These are phyloP conservation scores for Xenopus tropicalis DNA, from an alignment of 2,113 vertebrate species.

Conservation along the genomic window DNA sequence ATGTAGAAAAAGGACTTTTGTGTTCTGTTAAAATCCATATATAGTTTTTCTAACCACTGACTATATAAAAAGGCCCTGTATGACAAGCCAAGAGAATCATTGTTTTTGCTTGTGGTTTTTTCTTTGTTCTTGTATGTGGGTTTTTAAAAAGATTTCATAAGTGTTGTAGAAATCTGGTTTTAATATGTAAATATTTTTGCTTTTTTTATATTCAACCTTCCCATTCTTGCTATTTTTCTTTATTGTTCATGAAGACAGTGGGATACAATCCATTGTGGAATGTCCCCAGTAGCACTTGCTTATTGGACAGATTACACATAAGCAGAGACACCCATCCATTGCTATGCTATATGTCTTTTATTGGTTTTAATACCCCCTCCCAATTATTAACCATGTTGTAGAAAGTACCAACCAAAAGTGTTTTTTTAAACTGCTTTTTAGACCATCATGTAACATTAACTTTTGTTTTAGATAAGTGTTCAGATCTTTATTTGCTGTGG, in stretches of 20 bases:
- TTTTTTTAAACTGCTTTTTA: constrained; percentile 67
- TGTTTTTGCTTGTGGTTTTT: too few relatives aligned
- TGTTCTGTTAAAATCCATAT: constrained; percentile 78
- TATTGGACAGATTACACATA: constrained; percentile 47
- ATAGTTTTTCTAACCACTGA: constrained; percentile 84
- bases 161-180: constrained; percentile 73
- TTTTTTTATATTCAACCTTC: constrained; percentile 60
- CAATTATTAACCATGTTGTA: constrained; percentile 71
- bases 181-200: constrained; percentile 70
- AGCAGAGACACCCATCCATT: constrained; percentile 58
- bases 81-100: constrained; percentile 63
- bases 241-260: constrained; percentile 62
- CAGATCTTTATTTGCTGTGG: constrained; percentile 32
- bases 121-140: too few relatives aligned
- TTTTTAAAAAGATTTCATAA: constrained; percentile 41
- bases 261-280: constrained; percentile 45
- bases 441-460: constrained; percentile 69
- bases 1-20: constrained; percentile 67
- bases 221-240: constrained; percentile 69
- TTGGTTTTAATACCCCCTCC: constrained; percentile 52
- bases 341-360: constrained; percentile 66
- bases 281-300: constrained; percentile 49
- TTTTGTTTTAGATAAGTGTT: constrained; percentile 61
- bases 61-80: constrained; percentile 73
- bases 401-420: constrained; percentile 63